phyloP scores from a whole-genome alignment of 2,888 invertebrate species.

The Apocheima hispidaria region DNA sequence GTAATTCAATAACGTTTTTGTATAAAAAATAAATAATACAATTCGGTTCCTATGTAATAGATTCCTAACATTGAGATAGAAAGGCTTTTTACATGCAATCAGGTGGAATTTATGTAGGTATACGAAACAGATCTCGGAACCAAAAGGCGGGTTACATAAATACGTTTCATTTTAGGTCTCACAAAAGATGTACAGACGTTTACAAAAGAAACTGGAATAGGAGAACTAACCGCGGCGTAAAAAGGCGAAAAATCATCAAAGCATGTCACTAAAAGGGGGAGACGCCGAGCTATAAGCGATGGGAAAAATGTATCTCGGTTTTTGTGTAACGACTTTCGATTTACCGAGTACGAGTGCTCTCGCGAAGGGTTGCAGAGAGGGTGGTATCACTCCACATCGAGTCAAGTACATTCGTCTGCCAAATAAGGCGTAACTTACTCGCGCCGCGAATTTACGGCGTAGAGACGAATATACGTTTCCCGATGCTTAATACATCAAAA shows the following conservation, averaged over 20 bases:
- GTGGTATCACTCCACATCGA: constrained; percentile 73
- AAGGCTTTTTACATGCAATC: constrained; percentile 18
- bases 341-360: constrained; percentile 77
- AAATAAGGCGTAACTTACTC: constrained; percentile 81
- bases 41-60: constrained; percentile 18
- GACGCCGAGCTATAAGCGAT: constrained; percentile 66
- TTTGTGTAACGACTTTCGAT: constrained; percentile 82
- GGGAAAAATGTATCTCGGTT: constrained; percentile 76
- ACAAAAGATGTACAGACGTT: constrained; percentile 27
- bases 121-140: constrained; percentile 14
- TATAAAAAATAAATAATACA: constrained; percentile 20
- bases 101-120: background rate
- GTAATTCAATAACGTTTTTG: constrained; percentile 27
- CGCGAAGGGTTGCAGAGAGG: constrained; percentile 73
- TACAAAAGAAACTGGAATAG: constrained; percentile 38
- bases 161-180: constrained; percentile 31
- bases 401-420: constrained; percentile 73
- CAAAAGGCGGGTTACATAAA: constrained; percentile 28
- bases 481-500: constrained; percentile 66
- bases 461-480: constrained; percentile 63
- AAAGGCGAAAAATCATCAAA: constrained; percentile 69
- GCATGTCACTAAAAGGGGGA: constrained; percentile 64
- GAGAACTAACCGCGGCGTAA: constrained; percentile 51
- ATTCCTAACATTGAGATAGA: constrained; percentile 11
- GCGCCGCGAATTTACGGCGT: constrained; percentile 65